Base-by-base conservation (phyloP, 2,888 invertebrate genomes). In the Ephialtes manifestator region DNA sequence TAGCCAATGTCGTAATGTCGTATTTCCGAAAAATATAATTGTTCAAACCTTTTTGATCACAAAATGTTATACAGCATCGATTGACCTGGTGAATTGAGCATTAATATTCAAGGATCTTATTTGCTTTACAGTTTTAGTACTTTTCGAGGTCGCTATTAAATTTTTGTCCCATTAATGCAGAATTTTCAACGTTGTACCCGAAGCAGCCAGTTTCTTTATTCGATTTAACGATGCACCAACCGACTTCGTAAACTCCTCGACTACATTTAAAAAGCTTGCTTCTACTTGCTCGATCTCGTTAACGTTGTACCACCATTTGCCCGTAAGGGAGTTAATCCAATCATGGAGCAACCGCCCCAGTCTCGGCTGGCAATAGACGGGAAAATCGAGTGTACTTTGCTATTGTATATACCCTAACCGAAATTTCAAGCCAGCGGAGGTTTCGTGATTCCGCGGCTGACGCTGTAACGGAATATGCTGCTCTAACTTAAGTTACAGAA, bases 241-340 rank as follows among this genome's bases (percentile, higher is more conserved):
- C 39, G 18, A 39, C 65, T 65, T 65, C 20, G 72, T n/a, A 58
- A 39, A 7, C 58, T 28, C 4, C 43, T 24, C n/a, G 15, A 58
- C 74, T 88, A 87, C 87, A 87, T 89, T 90, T 80, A 84, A 86
- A 87, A 84, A 75, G 71, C 68, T 74, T 77, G 71, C 74, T 68
- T 71, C 18, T 46, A 75, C 83, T 83, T 82, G 60, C 20, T 55
- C 55, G 13, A 58, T 55, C 48, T 68, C 51, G 80, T 88, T 88
- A 85, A 88, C 86, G 82, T 88, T 84, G 43, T 67, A 55, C 72
- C 82, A 79, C 85, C 20, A 51, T 70, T 70, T 43, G 43, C 35
- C 71, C 58, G 39, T 76, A 83, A 72, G 83, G 82, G 84, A 86
- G 87, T 88, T 87, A 86, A 89, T 89, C 87, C 84, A 88, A 89